These are phyloP conservation scores for Muntiacus reevesi DNA, from an alignment of 2,113 vertebrate species.

Conservation along the genomic window DNA sequence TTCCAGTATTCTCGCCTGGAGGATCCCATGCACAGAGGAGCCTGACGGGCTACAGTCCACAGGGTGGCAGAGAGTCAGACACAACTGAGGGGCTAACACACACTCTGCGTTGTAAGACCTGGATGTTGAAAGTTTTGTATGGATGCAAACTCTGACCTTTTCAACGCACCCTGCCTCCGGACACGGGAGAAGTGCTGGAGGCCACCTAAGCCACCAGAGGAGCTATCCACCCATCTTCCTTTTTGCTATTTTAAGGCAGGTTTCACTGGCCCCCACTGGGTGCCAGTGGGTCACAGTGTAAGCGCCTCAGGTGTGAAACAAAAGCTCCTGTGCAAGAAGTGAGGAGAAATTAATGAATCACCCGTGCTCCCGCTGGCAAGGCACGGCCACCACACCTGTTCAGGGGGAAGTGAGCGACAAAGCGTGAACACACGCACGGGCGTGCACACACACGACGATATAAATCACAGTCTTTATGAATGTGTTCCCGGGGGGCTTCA, in stretches of 20 bases:
- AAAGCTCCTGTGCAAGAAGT: slow-evolving; percentile 40
- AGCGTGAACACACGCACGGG: not conserved
- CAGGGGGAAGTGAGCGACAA: not conserved
- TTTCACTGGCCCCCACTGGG: not conserved
- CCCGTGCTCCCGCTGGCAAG: slow-evolving; percentile 61
- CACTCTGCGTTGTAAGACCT: not conserved
- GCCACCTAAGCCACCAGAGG: not conserved
- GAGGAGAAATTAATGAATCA: slow-evolving; percentile 73
- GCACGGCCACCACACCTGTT: slow-evolving; percentile 47
- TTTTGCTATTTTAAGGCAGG: not conserved
- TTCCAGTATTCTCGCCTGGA: not conserved
- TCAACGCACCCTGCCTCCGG: not conserved
- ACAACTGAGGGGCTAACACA: rapidly evolving
- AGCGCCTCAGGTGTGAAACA: slow-evolving; percentile 42
- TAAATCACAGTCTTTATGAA: not conserved
- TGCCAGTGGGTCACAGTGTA: not conserved
- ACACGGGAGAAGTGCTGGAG: not conserved
- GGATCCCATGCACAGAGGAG: rapidly evolving
- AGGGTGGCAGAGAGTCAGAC: not conserved
- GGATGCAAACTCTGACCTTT: not conserved
- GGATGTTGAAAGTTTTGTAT: not conserved
- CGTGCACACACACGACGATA: not conserved
- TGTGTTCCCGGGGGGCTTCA: not conserved
- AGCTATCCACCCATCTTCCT: not conserved
- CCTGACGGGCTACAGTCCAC: not conserved